These are phyloP conservation scores for Zoanthus solanderi DNA, from an alignment of 92 coral and sea anemone genomes.

Conservation along the genomic window DNA sequence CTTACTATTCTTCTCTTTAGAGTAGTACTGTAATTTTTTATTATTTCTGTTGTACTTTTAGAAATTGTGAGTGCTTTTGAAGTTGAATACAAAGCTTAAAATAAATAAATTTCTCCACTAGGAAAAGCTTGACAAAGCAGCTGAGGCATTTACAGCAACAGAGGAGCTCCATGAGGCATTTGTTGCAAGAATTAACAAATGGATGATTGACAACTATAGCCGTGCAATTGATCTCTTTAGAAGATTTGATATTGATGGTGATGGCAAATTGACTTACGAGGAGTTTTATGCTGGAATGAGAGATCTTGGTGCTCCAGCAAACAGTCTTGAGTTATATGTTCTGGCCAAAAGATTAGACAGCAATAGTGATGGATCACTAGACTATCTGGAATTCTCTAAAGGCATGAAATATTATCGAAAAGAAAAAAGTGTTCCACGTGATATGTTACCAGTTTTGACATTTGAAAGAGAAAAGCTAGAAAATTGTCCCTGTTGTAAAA, in stretches of 20 bases:
- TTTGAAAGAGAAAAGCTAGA: slow-evolving; percentile 94
- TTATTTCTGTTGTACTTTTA: no score
- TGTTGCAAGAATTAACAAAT: slow-evolving; percentile 96
- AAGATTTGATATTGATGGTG: slow-evolving; percentile 97
- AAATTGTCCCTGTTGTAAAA: slow-evolving; percentile 94
- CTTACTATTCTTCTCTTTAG: no score
- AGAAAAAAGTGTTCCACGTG: slow-evolving; percentile 82
- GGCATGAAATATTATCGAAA: slow-evolving; percentile 90
- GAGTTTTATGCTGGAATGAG: slow-evolving; percentile 99
- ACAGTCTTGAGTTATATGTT: slow-evolving; percentile 92
- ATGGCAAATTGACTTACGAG: slow-evolving; percentile 93
- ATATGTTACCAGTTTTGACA: slow-evolving; percentile 83
- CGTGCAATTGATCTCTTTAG: slow-evolving; percentile 96
- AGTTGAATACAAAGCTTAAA: no score
- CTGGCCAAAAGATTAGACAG: slow-evolving; percentile 91
- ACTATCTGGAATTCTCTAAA: slow-evolving; percentile 95
- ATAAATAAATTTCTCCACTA: not conserved
- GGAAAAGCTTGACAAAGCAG: slow-evolving; percentile 98
- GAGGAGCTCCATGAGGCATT: slow-evolving; percentile 95
- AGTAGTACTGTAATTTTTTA: no score
- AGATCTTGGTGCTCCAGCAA: slow-evolving; percentile 95
- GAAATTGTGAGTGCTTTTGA: no score
- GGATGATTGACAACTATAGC: slow-evolving; percentile 96
- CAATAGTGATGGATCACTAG: slow-evolving; percentile 88
- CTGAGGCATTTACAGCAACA: slow-evolving; percentile 94